Evolutionary conservation across 2,888 invertebrate species (phyloP).

Genomic region (Dexiosoma caninum): DNA sequence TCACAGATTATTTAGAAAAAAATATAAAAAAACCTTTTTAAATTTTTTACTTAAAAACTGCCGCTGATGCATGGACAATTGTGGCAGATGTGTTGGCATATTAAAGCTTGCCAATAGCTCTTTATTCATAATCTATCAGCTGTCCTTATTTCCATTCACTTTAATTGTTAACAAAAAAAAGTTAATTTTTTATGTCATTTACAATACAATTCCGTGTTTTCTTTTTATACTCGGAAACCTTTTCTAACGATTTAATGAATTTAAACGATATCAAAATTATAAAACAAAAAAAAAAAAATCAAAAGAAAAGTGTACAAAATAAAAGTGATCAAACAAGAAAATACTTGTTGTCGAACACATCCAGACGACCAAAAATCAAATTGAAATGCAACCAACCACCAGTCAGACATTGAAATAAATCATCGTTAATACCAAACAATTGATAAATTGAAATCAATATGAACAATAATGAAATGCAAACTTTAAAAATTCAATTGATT

Average conservation of each 20-base stretch:
- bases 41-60: neutral
- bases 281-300: neutral
- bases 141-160: neutral
- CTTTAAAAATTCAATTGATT: slow-evolving; percentile 58
- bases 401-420: slow-evolving; percentile 57
- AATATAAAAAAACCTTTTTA: slow-evolving; percentile 64
- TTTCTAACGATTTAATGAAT: slow-evolving; percentile 32
- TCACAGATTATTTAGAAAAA: too few species aligned
- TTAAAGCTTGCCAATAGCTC: neutral
- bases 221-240: neutral
- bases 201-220: neutral
- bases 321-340: slow-evolving; percentile 20
- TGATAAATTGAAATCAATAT: slow-evolving; percentile 62
- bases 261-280: slow-evolving; percentile 19
- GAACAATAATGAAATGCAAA: slow-evolving; percentile 59
- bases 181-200: neutral
- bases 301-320: neutral
- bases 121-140: neutral
- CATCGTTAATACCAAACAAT: slow-evolving; percentile 55
- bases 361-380: slow-evolving; percentile 59
- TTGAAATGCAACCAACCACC: slow-evolving; percentile 59
- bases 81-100: neutral
- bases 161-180: too few species aligned
- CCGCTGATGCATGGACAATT: neutral
- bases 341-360: slow-evolving; percentile 41